Percentiles rank a stretch among this genome's conserved stretches.
These are phyloP conservation scores for Drosophila atripex DNA, from an alignment of 2,888 invertebrate genomes.

Conservation along the genomic window DNA sequence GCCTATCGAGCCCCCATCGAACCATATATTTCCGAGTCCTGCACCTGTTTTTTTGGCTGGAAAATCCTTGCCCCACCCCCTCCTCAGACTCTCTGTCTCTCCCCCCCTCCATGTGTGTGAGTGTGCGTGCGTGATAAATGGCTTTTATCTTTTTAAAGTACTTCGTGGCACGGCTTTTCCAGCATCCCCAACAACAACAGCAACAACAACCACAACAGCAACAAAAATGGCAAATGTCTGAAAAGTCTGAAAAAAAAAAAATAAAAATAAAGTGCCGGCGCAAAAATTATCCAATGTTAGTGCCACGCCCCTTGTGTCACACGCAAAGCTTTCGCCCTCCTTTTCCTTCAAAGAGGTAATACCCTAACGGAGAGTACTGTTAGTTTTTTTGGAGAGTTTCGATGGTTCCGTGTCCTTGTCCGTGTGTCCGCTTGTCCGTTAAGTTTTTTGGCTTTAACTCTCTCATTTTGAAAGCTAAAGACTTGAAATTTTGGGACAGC, in stretches of 20 bases:
- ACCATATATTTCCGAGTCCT: conserved; percentile 8
- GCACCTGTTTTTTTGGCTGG: conserved; percentile 28
- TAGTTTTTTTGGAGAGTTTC: no score
- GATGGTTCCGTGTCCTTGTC: no score
- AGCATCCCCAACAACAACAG: conserved; percentile 12
- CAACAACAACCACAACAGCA: conserved; percentile 18
- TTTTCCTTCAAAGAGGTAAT: background rate
- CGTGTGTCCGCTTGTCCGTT: no score
- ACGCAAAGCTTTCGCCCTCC: background rate
- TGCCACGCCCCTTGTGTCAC: conserved; percentile 42
- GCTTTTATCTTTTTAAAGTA: conserved; percentile 79
- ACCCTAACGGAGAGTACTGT: background rate
- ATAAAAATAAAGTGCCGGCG: conserved; percentile 4
- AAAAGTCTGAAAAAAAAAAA: conserved; percentile 14
- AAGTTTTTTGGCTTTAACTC: no score
- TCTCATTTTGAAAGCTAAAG: no score
- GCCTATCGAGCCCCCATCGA: conserved; percentile 33
- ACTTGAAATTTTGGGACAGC: no score
- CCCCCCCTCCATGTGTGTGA: conserved; percentile 3
- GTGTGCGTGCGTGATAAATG: conserved; percentile 74
- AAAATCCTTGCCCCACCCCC: background rate
- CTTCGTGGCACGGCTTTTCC: conserved; percentile 69
- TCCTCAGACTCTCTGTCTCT: no score
- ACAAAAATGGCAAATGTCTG: conserved; percentile 10
- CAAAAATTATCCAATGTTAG: conserved; percentile 54